Evolutionary conservation across 2,888 invertebrate genomes (phyloP).

Genomic region (Andrena haemorrhoa): DNA sequence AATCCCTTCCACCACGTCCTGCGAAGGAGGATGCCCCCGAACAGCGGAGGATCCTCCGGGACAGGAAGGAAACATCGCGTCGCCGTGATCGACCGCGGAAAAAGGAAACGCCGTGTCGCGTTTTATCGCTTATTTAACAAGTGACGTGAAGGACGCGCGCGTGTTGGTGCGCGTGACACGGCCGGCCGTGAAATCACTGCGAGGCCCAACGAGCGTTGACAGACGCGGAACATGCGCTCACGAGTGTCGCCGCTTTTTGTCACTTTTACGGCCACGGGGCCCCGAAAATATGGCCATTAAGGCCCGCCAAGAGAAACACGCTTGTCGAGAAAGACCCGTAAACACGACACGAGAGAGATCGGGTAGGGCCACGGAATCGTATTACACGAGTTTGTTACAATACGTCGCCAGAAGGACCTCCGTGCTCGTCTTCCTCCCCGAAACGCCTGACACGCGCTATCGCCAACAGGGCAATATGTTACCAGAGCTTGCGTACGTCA

Average conservation of each 20-base stretch:
- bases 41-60: neutral
- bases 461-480: neutral
- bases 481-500: neutral
- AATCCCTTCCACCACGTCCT: no score
- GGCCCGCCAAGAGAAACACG: slow-evolving; percentile 68
- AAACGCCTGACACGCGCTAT: slow-evolving; percentile 30
- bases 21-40: neutral
- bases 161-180: slow-evolving; percentile 23
- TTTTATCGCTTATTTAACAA: slow-evolving; percentile 59
- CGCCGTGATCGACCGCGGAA: slow-evolving; percentile 7
- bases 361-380: slow-evolving; percentile 60
- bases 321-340: slow-evolving; percentile 62
- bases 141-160: slow-evolving; percentile 34
- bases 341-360: slow-evolving; percentile 69
- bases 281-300: slow-evolving; percentile 80
- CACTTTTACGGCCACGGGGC: slow-evolving; percentile 76
- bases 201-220: slow-evolving; percentile 74
- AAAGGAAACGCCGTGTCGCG: slow-evolving; percentile 50
- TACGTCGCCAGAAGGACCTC: slow-evolving; percentile 5
- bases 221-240: slow-evolving; percentile 80
- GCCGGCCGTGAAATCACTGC: slow-evolving; percentile 54
- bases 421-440: slow-evolving; percentile 8
- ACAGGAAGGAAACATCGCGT: slow-evolving; percentile 8
- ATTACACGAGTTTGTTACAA: slow-evolving; percentile 70
- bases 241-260: slow-evolving; percentile 80